These are phyloP conservation scores for Yponomeuta cagnagella DNA, from an alignment of 2,888 invertebrate species.

Conservation along the genomic window DNA sequence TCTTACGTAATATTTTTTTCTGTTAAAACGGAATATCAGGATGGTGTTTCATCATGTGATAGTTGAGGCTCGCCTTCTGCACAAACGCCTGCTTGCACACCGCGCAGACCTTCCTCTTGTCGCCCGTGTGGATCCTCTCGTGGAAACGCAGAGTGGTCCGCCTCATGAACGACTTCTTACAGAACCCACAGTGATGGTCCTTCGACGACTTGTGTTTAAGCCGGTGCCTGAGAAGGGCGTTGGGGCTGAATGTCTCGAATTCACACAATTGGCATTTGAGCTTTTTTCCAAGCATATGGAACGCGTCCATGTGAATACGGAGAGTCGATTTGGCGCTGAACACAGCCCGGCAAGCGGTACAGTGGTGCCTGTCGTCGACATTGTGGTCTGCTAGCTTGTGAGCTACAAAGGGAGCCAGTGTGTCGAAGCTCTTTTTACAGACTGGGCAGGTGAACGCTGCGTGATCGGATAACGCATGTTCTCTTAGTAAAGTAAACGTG, in stretches of 20 bases:
- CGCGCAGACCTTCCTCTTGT: constrained; percentile 19
- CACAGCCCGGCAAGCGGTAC: neutral
- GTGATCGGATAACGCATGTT: neutral
- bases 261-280: constrained; percentile 15
- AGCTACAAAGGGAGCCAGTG: neutral
- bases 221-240: constrained; percentile 14
- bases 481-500: neutral
- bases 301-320: neutral
- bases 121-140: constrained; percentile 21
- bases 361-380: neutral
- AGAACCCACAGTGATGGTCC: constrained; percentile 18
- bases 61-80: constrained; percentile 23
- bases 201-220: constrained; percentile 15
- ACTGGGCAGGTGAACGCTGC: neutral
- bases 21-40: neutral
- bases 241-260: neutral
- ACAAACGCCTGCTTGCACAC: constrained; percentile 20
- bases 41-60: constrained; percentile 23
- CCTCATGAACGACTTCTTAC: constrained; percentile 19
- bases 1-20: too few species aligned
- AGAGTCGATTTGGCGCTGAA: neutral
- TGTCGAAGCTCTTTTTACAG: neutral
- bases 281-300: constrained; percentile 16
- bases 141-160: constrained; percentile 16
- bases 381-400: neutral